Conservation (phyloP, 1,140 invertebrate genomes). For the Papilio helenus region DNA sequence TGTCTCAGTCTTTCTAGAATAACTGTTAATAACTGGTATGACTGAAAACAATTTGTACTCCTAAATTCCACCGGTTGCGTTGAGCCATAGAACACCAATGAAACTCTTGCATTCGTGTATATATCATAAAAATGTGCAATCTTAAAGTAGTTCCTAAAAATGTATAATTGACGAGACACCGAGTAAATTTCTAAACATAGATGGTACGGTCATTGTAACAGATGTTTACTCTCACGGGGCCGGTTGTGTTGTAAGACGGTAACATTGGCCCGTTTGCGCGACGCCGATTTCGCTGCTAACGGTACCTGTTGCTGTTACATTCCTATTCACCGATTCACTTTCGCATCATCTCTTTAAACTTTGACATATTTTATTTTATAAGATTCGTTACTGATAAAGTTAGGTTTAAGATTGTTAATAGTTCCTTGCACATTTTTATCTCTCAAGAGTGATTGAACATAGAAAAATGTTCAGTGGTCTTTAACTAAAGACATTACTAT, state of each 20-base stretch:
- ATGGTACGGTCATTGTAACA: not conserved
- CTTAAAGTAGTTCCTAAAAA: not conserved
- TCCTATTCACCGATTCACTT: conserved; percentile 61
- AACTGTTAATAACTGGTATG: not conserved
- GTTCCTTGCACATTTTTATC: not conserved
- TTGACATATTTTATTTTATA: conserved; percentile 1
- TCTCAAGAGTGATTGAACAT: no score
- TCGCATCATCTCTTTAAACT: conserved; percentile 51
- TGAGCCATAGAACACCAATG: not conserved
- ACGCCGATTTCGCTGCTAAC: conserved; percentile 72
- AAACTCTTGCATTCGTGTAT: no score
- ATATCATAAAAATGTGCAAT: not conserved
- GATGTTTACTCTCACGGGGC: conserved; percentile 30
- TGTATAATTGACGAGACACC: not conserved
- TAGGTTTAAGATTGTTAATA: no score
- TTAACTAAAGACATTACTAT: no score
- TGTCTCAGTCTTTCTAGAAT: conserved; percentile 2
- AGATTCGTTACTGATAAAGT: not conserved
- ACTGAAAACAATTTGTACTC: not conserved
- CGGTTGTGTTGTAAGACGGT: conserved; percentile 49
- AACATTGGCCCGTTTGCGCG: conserved; percentile 67
- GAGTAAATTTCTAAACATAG: conserved; percentile 15
- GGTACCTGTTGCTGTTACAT: conserved; percentile 48
- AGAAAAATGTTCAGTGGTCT: no score
- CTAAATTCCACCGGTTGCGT: not conserved